phyloP scores from a whole-genome alignment of 2,113 vertebrate genomes.

The Aleadryas rufinucha region DNA sequence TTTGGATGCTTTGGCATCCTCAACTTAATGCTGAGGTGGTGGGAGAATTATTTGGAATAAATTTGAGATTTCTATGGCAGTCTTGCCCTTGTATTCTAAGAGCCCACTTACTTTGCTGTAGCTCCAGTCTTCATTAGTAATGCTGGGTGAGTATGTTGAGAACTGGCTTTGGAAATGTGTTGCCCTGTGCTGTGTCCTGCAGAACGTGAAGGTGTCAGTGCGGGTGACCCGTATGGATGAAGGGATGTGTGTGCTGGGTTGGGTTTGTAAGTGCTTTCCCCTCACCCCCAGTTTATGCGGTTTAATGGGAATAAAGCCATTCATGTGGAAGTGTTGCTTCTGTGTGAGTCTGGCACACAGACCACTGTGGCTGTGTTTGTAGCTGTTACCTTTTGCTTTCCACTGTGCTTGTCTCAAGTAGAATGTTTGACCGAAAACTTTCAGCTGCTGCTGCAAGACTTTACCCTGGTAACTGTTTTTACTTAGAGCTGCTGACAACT shows the following conservation, averaged over 20 bases:
- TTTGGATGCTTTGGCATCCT: neutral
- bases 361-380: neutral
- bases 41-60: neutral
- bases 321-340: neutral
- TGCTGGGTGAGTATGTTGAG: neutral
- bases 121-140: neutral
- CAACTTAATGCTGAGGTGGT: neutral
- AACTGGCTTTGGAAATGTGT: neutral
- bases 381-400: neutral
- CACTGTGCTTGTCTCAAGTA: neutral
- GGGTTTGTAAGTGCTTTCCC: neutral
- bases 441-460: neutral
- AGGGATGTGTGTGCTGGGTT: accelerated
- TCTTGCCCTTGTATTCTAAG: neutral
- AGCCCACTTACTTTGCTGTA: neutral
- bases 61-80: neutral
- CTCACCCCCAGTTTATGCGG: accelerated
- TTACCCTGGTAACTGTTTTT: neutral
- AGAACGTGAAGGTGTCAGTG: neutral
- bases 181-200: neutral
- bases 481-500: constrained; percentile 33
- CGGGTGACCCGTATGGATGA: accelerated
- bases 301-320: neutral
- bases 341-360: neutral
- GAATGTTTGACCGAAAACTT: neutral